Conservation (phyloP, 2,113 vertebrate species). For the Corythornis vintsioides region DNA sequence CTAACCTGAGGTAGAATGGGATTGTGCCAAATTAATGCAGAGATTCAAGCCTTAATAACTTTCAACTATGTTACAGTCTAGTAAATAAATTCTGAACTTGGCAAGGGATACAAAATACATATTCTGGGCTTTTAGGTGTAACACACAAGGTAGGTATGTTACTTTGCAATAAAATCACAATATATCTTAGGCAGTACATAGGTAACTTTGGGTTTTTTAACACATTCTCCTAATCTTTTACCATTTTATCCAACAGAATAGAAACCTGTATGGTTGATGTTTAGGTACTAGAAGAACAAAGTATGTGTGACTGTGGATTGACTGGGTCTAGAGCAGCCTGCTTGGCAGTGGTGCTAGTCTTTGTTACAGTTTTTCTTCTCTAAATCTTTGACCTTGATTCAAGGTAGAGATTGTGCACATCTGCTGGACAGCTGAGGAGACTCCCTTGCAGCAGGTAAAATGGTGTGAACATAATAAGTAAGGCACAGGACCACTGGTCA, state of each 20-base stretch:
- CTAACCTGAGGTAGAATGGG: background rate
- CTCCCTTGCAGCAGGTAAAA: background rate
- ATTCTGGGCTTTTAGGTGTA: background rate
- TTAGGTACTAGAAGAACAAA: background rate
- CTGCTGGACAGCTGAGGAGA: background rate
- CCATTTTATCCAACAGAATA: background rate
- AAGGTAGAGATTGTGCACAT: background rate
- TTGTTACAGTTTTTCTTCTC: background rate
- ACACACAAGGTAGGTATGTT: background rate
- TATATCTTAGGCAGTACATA: background rate
- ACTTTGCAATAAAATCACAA: background rate
- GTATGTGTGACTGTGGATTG: background rate
- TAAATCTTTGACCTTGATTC: background rate
- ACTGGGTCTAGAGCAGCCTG: background rate
- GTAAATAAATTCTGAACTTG: background rate
- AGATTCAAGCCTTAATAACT: background rate
- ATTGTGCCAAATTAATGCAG: background rate
- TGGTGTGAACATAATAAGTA: background rate
- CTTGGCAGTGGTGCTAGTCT: background rate
- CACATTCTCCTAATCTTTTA: background rate
- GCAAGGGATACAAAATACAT: background rate
- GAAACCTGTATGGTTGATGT: background rate
- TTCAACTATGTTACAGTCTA: background rate
- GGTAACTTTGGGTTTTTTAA: background rate
- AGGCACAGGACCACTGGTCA: background rate